Percentiles rank a stretch among this genome's conserved stretches.
These are phyloP conservation scores for Salvelinus fontinalis DNA, from an alignment of 2,113 vertebrate species.

Conservation along the genomic window DNA sequence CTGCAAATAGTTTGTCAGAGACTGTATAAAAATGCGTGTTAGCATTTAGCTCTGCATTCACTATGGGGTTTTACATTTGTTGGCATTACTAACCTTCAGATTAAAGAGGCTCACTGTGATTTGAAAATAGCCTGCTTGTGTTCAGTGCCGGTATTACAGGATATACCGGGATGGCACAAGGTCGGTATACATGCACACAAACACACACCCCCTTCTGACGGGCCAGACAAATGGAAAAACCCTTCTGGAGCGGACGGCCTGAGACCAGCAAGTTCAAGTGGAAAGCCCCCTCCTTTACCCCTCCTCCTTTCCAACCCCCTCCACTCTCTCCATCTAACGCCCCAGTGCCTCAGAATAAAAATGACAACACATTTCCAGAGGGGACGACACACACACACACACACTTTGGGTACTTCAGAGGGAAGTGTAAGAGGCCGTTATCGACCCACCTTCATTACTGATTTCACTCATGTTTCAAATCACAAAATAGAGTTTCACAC, in stretches of 20 bases:
- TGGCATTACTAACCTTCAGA: no score
- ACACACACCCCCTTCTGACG: conserved; percentile 60
- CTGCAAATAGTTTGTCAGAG: no score
- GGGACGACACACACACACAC: conserved; percentile 39
- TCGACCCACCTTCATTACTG: conserved; percentile 84
- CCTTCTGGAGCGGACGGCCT: conserved; percentile 63
- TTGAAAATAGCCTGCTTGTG: no score
- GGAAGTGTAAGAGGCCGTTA: conserved; percentile 76
- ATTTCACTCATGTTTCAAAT: conserved; percentile 87
- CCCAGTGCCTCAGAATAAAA: conserved; percentile 81
- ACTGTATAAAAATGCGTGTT: no score
- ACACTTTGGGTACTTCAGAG: conserved; percentile 54
- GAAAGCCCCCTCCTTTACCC: conserved; percentile 58
- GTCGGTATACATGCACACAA: conserved; percentile 10
- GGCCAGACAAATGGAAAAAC: conserved; percentile 70
- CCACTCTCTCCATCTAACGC: conserved; percentile 74
- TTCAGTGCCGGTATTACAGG: no score
- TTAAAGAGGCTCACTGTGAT: no score
- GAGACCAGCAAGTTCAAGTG: conserved; percentile 75
- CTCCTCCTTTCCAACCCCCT: conserved; percentile 16
- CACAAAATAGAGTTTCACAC: conserved; percentile 85
- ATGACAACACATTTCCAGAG: conserved; percentile 79
- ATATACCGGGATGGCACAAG: neutral
- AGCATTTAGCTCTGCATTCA: no score
- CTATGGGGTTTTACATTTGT: no score